Evolutionary conservation across 1,140 invertebrate species (phyloP), one percentile per base, ranked within the genome.

Genomic region (Drosophila varians): DNA sequence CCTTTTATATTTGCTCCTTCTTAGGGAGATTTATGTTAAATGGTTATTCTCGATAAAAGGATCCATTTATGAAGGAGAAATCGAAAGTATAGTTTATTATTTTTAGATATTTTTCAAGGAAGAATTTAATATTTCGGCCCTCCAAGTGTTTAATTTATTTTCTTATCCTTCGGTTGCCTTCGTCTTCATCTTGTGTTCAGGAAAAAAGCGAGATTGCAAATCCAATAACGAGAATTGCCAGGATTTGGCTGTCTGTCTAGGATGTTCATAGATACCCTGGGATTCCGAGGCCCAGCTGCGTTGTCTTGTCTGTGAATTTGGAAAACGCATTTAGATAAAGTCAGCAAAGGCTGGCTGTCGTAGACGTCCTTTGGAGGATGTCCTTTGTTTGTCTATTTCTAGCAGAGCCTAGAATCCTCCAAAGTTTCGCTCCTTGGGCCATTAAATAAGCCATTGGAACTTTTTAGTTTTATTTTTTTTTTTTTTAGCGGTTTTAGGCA

Each of bases 21-120:
- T 40, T 16, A n/a, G 46, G 26, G 53, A 56, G 78, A 83, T 83
- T 83, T 82, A 82, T 83, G 74, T 74, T 74, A 77, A 83, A 69
- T 34, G 11, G 9, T n/a, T 31, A 1, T 77, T 23, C 5, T 23
- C 21, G 21, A 23, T 3, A 23, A 23, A 23, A 23, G 21, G 3
- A 5, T 23, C 21, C 5, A n/a, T 21, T 21, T 21, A 2, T 2
- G 21, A 21, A 2, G 21, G 21, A 21, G 4, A 21, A 21, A 21
- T 21, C 21, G 21, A 2, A 21, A 21, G 21, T 21, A 21, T 2
- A 21, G 2, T 21, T 21, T 21, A 21, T 21, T 21, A 21, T 21
- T 21, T 2, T n/a, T n/a, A n/a, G n/a, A n/a, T n/a, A n/a, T n/a
- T n/a, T n/a, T n/a, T n/a, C n/a, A n/a, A n/a, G n/a, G n/a, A n/a